Base-by-base conservation (phyloP, 92 coral and sea anemone species). In the Zoanthus sociatus region DNA sequence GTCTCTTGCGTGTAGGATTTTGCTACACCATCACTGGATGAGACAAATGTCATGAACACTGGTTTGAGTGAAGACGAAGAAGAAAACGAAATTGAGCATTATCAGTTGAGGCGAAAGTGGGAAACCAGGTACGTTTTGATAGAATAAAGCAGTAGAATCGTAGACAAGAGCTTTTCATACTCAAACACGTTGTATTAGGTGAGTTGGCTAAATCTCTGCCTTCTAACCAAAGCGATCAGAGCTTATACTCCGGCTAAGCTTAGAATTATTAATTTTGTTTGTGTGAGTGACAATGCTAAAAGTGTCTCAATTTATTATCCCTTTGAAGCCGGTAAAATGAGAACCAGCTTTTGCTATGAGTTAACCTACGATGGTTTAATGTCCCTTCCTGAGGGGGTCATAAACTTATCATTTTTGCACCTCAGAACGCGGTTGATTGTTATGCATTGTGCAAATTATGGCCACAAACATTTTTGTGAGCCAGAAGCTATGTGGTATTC, bases 41-140 rank as follows among this genome's bases (percentile, higher is more conserved):
- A 86, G 18, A 64, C 78, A 16, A 84, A 77, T 58, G 73, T 86
- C 18, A 64, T 87, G 42, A 31, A 68, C 14, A 33, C 53, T 18
- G 83, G 46, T 71, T 77, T 83, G 13, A 12, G 45, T 60, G 88
- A 67, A 45, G 75, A 83, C 31, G 90, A 89, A 10, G 93, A 87
- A 18, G 91, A 87, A 42, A 76, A 77, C 63, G 98, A 86, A 32
- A 89, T 95, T 64, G 78, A 30, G 1, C 95, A 86, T 47, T 93
- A 92, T 68, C 92, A 88, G 86, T 92, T 95, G 18, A 90, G 98
- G 30, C 87, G 96, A 45, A 93, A 67, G 45, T 95, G 98, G 98
- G 98, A 95, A 58, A 88, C 78, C 6, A 91, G 91, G 94, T 89
- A 88, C 1, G 13, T 69, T 58, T 54, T 12, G 78, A 50, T 50